These are phyloP conservation scores for Ochlodes sylvanus DNA, from an alignment of 2,888 invertebrate species.

Conservation along the genomic window DNA sequence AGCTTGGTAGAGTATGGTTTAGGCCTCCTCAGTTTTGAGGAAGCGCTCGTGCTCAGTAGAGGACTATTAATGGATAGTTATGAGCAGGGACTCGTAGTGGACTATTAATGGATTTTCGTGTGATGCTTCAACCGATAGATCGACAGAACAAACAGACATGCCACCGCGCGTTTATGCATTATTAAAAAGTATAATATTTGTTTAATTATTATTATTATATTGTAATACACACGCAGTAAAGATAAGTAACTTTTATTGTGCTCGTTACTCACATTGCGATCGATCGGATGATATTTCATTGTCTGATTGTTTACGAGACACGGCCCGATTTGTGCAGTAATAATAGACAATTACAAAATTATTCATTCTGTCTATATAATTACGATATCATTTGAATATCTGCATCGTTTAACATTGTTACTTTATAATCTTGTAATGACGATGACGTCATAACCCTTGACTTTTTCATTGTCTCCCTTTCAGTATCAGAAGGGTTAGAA, in stretches of 20 bases:
- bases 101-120: too few relatives aligned
- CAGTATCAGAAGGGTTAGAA: background rate
- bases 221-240: background rate
- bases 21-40: too few relatives aligned
- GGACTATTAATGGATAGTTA: too few relatives aligned
- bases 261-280: slow-evolving; percentile 15
- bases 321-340: slow-evolving; percentile 10
- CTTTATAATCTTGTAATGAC: background rate
- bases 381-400: slow-evolving; percentile 9
- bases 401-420: background rate
- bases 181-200: slow-evolving; percentile 3
- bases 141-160: too few relatives aligned
- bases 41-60: too few relatives aligned
- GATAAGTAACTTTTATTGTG: background rate
- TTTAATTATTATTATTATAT: background rate
- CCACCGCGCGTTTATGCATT: background rate
- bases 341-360: slow-evolving; percentile 18
- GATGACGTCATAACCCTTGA: background rate
- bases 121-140: too few relatives aligned
- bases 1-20: too few relatives aligned
- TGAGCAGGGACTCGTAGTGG: too few relatives aligned
- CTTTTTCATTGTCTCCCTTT: too few relatives aligned
- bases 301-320: slow-evolving; percentile 26
- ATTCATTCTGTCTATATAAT: slow-evolving; percentile 9
- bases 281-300: slow-evolving; percentile 25